Conservation (phyloP, 2,113 vertebrate genomes). For the Rhinolophus sinicus region DNA sequence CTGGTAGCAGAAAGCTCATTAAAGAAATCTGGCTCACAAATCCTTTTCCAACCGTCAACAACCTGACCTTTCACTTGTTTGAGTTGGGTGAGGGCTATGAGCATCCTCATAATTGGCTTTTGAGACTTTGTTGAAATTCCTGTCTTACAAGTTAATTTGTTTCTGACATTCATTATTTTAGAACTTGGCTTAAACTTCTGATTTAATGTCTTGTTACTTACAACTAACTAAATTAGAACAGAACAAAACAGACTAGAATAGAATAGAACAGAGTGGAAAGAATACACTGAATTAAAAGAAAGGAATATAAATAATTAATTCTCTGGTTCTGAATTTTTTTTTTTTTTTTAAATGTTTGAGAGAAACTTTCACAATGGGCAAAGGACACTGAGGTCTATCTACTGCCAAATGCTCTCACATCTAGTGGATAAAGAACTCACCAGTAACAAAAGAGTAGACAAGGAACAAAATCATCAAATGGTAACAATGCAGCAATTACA, state of each 20-base stretch:
- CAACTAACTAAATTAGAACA: conserved; percentile 30
- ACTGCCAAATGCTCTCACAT: not conserved
- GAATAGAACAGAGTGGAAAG: not conserved
- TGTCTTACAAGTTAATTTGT: not conserved
- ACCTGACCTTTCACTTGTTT: conserved; percentile 10
- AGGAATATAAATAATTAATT: not conserved
- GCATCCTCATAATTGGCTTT: not conserved
- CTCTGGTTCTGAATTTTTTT: not conserved
- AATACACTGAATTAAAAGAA: not conserved
- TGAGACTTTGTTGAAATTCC: not conserved
- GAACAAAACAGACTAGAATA: conserved; percentile 1
- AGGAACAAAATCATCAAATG: conserved; percentile 21
- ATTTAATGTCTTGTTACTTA: conserved; percentile 36
- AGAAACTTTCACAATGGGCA: not conserved
- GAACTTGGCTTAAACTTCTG: conserved; percentile 24
- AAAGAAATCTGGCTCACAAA: not conserved
- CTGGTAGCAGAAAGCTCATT: not conserved
- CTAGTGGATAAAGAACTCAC: not conserved
- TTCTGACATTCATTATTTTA: conserved; percentile 18
- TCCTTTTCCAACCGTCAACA: not conserved
- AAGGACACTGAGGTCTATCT: not conserved
- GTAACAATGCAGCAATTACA: not conserved
- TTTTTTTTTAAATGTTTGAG: not conserved
- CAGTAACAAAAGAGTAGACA: not conserved
- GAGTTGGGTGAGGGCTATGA: not conserved